A percentile compares a stretch with the other conserved stretches of the same genome.
Evolutionary conservation across 2,888 invertebrate genomes (phyloP).

Genomic region (Arctia plantaginis): DNA sequence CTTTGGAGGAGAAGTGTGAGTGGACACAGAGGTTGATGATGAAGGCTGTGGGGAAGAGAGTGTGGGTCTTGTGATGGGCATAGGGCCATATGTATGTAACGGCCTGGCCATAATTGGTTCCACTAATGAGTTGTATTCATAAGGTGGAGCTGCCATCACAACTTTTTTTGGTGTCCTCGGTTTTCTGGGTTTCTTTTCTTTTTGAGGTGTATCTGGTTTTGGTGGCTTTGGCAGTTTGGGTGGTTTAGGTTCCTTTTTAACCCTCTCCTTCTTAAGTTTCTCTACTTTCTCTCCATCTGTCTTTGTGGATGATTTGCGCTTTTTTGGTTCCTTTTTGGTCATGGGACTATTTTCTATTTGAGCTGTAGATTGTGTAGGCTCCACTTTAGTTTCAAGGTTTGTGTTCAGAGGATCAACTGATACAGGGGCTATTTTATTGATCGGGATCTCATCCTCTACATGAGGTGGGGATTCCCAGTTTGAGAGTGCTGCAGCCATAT

Average conservation of each 20-base stretch:
- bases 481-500: conserved; percentile 71
- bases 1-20: conserved; percentile 21
- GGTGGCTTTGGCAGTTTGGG: conserved; percentile 39
- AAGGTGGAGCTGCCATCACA: conserved; percentile 27
- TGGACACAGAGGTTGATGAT: conserved; percentile 13
- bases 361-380: conserved; percentile 7
- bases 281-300: conserved; percentile 52
- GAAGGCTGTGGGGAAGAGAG: conserved; percentile 1
- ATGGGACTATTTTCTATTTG: conserved; percentile 8
- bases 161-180: conserved; percentile 70
- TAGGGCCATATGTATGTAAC: conserved; percentile 44
- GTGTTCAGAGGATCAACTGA: conserved; percentile 49
- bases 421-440: conserved; percentile 29
- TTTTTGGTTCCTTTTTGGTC: conserved; percentile 66
- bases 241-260: conserved; percentile 60
- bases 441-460: conserved; percentile 54
- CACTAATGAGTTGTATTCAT: conserved; percentile 69
- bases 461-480: conserved; percentile 78
- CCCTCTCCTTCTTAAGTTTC: conserved; percentile 65
- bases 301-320: conserved; percentile 65
- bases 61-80: background rate
- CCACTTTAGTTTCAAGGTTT: conserved; percentile 22
- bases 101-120: conserved; percentile 65
- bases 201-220: conserved; percentile 53
- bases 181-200: conserved; percentile 73